phyloP scores from a whole-genome alignment of 2,888 invertebrate genomes.

The Lycaena phlaeas region DNA sequence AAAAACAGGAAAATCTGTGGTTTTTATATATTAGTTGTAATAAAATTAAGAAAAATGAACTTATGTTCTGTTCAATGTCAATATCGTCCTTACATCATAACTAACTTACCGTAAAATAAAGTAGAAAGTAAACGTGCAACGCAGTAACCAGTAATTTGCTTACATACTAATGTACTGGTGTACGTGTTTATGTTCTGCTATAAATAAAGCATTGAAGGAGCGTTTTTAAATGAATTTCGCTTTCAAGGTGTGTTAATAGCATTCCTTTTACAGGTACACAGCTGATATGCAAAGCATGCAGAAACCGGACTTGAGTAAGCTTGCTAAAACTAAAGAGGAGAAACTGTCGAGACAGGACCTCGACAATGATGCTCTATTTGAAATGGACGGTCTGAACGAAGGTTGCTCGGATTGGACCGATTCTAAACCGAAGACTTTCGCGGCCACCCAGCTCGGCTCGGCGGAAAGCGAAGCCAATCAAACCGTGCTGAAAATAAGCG shows the following conservation, averaged over 20 bases:
- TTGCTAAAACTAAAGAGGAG: slow-evolving; percentile 53
- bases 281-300: slow-evolving; percentile 71
- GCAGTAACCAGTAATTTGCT: slow-evolving; percentile 7
- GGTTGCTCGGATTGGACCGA: slow-evolving; percentile 63
- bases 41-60: slow-evolving; percentile 6
- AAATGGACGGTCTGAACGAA: slow-evolving; percentile 77
- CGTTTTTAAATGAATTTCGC: not conserved
- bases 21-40: no score
- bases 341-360: slow-evolving; percentile 28
- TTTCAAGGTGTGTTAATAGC: not conserved
- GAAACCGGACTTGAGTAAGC: slow-evolving; percentile 70
- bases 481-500: slow-evolving; percentile 75
- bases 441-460: slow-evolving; percentile 66
- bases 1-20: no score
- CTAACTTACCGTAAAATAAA: slow-evolving; percentile 1
- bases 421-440: slow-evolving; percentile 67
- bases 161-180: not conserved
- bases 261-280: slow-evolving; percentile 58
- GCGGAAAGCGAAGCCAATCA: slow-evolving; percentile 63
- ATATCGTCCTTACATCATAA: slow-evolving; percentile 9
- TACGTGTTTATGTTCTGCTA: not conserved
- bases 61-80: slow-evolving; percentile 8
- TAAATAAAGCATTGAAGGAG: slow-evolving; percentile 2
- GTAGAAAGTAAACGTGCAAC: slow-evolving; percentile 11
- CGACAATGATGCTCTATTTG: slow-evolving; percentile 77